These are phyloP conservation scores for Hydriomena furcata DNA, from an alignment of 2,888 invertebrate genomes.

Conservation along the genomic window DNA sequence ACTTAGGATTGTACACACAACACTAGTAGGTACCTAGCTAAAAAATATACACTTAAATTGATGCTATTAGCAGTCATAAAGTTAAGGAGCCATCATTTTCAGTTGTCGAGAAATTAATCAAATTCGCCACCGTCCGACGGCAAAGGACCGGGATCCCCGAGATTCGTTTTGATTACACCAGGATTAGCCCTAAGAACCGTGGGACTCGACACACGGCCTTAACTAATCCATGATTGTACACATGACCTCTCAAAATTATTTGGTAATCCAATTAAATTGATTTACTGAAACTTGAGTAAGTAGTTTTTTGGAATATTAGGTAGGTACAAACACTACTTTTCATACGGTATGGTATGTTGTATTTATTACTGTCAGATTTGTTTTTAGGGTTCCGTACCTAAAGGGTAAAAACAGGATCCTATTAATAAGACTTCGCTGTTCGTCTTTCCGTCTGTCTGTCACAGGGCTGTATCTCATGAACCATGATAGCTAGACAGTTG, in stretches of 20 bases:
- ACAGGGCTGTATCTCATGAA: too few relatives aligned
- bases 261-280: slow-evolving; percentile 41
- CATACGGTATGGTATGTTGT: too few relatives aligned
- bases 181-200: slow-evolving; percentile 68
- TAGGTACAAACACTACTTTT: too few relatives aligned
- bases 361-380: too few relatives aligned
- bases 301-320: not conserved
- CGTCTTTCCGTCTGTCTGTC: too few relatives aligned
- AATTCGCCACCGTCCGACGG: slow-evolving; percentile 21
- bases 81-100: slow-evolving; percentile 13
- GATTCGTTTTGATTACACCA: slow-evolving; percentile 73
- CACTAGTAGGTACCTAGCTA: too few relatives aligned
- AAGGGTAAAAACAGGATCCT: too few relatives aligned
- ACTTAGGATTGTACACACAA: too few relatives aligned
- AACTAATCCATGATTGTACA: slow-evolving; percentile 53
- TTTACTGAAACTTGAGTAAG: slow-evolving; percentile 27
- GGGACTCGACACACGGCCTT: slow-evolving; percentile 50
- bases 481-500: too few relatives aligned
- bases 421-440: too few relatives aligned
- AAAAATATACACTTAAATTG: too few relatives aligned
- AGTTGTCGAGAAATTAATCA: slow-evolving; percentile 32
- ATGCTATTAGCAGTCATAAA: slow-evolving; percentile 5
- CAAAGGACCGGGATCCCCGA: slow-evolving; percentile 46
- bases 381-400: too few relatives aligned
- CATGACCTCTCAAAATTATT: slow-evolving; percentile 45